Evolutionary conservation across 2,888 invertebrate genomes (phyloP).

Genomic region (Drosophila percnosoma): DNA sequence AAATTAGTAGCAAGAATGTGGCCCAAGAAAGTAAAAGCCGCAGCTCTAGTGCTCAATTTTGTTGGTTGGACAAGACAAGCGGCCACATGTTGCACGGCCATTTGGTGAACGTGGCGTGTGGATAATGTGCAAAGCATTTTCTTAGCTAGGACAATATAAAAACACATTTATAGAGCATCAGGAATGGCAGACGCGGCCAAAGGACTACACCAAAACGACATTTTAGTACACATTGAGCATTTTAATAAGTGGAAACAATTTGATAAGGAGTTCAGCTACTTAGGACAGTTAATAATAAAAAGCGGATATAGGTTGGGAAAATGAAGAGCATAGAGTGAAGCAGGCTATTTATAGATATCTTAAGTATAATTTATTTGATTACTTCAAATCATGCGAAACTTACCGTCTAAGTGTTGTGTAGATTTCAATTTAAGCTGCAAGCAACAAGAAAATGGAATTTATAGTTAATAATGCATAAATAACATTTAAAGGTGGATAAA

Average conservation of each 20-base stretch:
- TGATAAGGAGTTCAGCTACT: slow-evolving; percentile 2
- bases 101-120: slow-evolving; percentile 62
- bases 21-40: slow-evolving; percentile 1
- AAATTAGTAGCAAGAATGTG: slow-evolving; percentile 65
- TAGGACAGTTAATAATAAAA: slow-evolving; percentile 14
- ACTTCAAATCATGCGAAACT: slow-evolving; percentile 31
- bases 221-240: slow-evolving; percentile 42
- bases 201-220: slow-evolving; percentile 56
- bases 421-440: slow-evolving; percentile 53
- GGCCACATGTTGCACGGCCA: slow-evolving; percentile 77
- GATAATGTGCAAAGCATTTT: slow-evolving; percentile 46
- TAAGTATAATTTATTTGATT: not conserved
- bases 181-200: slow-evolving; percentile 16
- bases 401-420: slow-evolving; percentile 28
- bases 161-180: slow-evolving; percentile 37
- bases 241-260: slow-evolving; percentile 30
- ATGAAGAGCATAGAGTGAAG: not conserved
- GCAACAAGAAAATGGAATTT: not conserved
- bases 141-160: slow-evolving; percentile 51
- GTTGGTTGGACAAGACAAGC: slow-evolving; percentile 5
- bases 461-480: not conserved
- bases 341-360: not conserved
- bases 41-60: slow-evolving; percentile 9
- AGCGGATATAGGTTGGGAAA: slow-evolving; percentile 4
- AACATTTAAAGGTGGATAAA: not conserved